Percentiles rank a stretch among this genome's conserved stretches.
These are phyloP conservation scores for Onychomys leucogaster DNA, from an alignment of 2,797 vertebrate genomes.

Conservation along the genomic window DNA sequence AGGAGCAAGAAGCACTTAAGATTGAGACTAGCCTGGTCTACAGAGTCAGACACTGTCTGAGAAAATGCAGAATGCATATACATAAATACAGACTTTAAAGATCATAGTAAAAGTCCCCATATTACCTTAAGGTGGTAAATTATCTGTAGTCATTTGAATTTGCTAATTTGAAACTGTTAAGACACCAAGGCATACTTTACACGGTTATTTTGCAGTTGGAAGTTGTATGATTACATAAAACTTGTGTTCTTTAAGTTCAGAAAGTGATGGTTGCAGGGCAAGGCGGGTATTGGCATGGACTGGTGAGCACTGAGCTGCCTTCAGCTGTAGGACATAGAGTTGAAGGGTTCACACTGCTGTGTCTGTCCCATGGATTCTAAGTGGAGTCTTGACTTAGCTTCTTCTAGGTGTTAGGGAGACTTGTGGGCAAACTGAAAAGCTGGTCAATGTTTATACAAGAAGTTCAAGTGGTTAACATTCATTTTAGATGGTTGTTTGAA, in stretches of 20 bases:
- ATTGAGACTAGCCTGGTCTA: not conserved
- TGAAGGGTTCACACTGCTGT: not conserved
- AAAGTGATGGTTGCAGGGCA: not conserved
- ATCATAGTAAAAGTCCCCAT: not conserved
- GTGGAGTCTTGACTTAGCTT: not conserved
- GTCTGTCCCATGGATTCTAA: not conserved
- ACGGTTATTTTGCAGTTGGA: conserved; percentile 47
- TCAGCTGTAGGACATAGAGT: not conserved
- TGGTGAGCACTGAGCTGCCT: not conserved
- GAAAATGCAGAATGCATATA: not conserved
- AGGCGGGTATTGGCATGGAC: not conserved
- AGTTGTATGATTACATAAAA: not conserved
- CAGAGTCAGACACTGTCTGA: too few relatives aligned
- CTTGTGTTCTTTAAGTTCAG: not conserved
- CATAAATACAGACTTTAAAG: not conserved
- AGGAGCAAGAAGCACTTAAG: not conserved
- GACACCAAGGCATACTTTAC: not conserved
- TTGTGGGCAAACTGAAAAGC: too few relatives aligned
- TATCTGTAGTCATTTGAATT: conserved; percentile 35
- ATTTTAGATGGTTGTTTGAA: conserved; percentile 13
- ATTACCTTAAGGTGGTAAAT: not conserved
- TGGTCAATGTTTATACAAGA: too few relatives aligned
- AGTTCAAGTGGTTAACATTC: not conserved
- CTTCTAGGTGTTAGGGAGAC: not conserved
- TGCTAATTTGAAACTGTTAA: not conserved